Conservation (phyloP, 1,140 invertebrate species). For the Macrotrachela quadricornifera region DNA sequence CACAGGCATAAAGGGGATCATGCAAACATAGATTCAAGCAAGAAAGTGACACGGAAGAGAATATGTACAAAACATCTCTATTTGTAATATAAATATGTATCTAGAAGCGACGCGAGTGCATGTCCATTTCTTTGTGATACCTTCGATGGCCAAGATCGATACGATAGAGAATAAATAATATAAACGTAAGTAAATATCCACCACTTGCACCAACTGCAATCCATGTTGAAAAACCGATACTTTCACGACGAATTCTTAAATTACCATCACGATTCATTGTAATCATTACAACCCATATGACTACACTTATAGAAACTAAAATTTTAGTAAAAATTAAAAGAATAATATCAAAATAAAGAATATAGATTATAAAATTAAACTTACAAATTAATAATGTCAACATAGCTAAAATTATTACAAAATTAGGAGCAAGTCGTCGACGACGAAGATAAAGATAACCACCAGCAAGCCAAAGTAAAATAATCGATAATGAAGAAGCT, state of each 20-base stretch:
- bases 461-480: background rate
- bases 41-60: too few relatives aligned
- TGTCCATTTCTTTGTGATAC: too few relatives aligned
- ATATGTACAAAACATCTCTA: too few relatives aligned
- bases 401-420: too few relatives aligned
- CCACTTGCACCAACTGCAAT: conserved; percentile 3
- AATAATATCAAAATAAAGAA: background rate
- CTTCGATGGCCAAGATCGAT: background rate
- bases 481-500: background rate
- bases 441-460: background rate
- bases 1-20: too few relatives aligned
- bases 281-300: conserved; percentile 8
- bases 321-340: background rate
- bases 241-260: background rate
- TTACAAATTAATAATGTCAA: conserved; percentile 3
- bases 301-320: conserved; percentile 1
- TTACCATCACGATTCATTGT: conserved; percentile 1
- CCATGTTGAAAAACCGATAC: conserved; percentile 7
- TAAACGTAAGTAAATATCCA: conserved; percentile 3
- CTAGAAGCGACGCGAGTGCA: too few relatives aligned
- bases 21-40: too few relatives aligned
- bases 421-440: background rate
- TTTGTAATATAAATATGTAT: too few relatives aligned
- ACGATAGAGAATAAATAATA: conserved; percentile 2
- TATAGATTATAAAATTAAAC: too few relatives aligned